phyloP scores from a whole-genome alignment of 2,797 vertebrate species.

The Pristis pectinata region DNA sequence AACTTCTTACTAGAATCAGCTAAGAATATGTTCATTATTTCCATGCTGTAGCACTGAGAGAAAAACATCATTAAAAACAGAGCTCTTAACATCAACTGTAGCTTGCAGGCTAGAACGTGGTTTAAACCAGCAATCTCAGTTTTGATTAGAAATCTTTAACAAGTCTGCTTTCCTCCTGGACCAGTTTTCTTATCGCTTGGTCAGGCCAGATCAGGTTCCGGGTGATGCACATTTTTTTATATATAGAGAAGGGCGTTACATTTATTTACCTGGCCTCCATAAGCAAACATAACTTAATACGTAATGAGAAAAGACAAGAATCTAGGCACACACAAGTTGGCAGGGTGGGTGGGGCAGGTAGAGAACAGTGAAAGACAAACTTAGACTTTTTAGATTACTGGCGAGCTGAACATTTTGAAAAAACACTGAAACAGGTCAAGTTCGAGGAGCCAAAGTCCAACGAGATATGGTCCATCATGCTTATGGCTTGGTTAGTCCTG shows the following conservation, averaged over 20 bases:
- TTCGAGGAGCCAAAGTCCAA: too few relatives aligned
- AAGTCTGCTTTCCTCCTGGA: neutral
- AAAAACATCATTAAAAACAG: neutral
- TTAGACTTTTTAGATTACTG: neutral
- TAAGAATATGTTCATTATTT: neutral
- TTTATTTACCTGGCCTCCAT: neutral
- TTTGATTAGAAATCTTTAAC: neutral
- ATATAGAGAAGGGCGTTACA: neutral
- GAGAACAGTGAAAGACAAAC: neutral
- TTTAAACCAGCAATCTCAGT: neutral
- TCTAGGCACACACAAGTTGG: neutral
- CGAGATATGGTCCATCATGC: too few relatives aligned
- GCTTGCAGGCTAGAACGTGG: neutral
- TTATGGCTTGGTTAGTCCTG: too few relatives aligned
- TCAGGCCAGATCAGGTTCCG: neutral
- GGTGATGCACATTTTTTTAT: neutral
- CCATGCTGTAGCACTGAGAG: neutral
- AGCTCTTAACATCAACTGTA: neutral
- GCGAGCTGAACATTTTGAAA: neutral
- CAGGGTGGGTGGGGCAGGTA: too few relatives aligned
- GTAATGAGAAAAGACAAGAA: neutral
- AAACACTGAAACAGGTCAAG: too few relatives aligned
- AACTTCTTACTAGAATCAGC: neutral
- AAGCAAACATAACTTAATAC: neutral
- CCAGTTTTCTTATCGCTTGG: neutral